Base-by-base conservation (phyloP, 2,113 vertebrate genomes). In the Hyaena hyaena region DNA sequence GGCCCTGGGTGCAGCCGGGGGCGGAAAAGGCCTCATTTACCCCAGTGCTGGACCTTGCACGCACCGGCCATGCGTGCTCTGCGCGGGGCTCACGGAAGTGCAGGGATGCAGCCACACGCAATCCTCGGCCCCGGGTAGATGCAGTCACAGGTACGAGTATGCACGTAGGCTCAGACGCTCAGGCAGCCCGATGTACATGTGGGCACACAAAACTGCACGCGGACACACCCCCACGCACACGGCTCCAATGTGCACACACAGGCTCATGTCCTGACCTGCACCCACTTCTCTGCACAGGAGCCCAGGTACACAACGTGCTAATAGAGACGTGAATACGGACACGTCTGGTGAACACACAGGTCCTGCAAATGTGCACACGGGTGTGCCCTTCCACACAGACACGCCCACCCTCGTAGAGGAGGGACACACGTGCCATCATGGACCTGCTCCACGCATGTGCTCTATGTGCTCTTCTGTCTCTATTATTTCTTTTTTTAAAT, bases 21-120 rank as follows among this genome's bases (percentile, higher is more conserved):
- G 98, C 98, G 2, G 98, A 94, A 98, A 96, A 95, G 96, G 94
- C 97, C 97, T 98, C 96, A 97, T 98, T 98, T 98, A 96, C 97
- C 68, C 9, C n/a, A 19, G 71, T 0, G 31, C 89, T 4, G 48
- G 95, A 33, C 81, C 45, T 68, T 12, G 71, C 0, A 2, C 1
- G 1, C 9, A 0, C 23, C 0, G 4, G 43, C 35, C 45, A 5
- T 77, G 2, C 4, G 15, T 2, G 1, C 45, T 1, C 26, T 2
- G 5, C 19, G 16, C 0, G 1, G 16, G 77, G 74, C 71, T 71
- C 1, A 1, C 83, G 19, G 66, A 55, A 53, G 35, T 14, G 0
- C 5, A 1, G 0, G 55, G 63, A 3, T 5, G 7, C 1, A 0
- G 90, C 39, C 58, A 5, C 35, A 19, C 0, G 2, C 39, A 5